These are phyloP conservation scores for Microplitis manilae DNA, from an alignment of 2,888 invertebrate genomes.

Conservation along the genomic window DNA sequence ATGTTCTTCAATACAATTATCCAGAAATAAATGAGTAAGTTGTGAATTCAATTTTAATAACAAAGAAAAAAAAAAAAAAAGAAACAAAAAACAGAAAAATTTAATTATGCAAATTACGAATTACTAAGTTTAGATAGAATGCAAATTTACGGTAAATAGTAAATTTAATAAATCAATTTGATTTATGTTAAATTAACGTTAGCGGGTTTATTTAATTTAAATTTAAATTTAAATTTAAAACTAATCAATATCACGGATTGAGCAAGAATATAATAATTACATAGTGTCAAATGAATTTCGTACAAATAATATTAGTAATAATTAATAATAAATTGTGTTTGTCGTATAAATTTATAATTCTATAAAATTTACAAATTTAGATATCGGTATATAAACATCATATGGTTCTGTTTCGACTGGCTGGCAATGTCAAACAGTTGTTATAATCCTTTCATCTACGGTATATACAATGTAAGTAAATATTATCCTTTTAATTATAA, in stretches of 20 bases:
- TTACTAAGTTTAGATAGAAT: neutral
- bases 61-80: neutral
- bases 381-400: conserved; percentile 86
- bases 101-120: neutral
- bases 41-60: neutral
- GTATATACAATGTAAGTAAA: conserved; percentile 87
- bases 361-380: conserved; percentile 70
- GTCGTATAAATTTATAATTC: conserved; percentile 16
- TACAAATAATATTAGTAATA: neutral
- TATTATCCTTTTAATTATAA: conserved; percentile 6
- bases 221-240: neutral
- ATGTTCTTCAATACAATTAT: conserved; percentile 81
- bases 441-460: conserved; percentile 92
- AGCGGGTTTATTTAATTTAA: neutral
- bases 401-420: conserved; percentile 91
- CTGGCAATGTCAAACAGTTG: conserved; percentile 92
- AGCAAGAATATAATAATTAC: neutral
- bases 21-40: conserved; percentile 81
- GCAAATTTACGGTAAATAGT: neutral
- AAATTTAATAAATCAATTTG: neutral
- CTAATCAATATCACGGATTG: too few relatives aligned
- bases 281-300: neutral
- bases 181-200: neutral
- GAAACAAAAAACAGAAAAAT: too few relatives aligned
- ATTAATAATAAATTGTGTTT: conserved; percentile 16